phyloP scores from a whole-genome alignment of 2,888 invertebrate genomes.

The Ferrisia virgata region DNA sequence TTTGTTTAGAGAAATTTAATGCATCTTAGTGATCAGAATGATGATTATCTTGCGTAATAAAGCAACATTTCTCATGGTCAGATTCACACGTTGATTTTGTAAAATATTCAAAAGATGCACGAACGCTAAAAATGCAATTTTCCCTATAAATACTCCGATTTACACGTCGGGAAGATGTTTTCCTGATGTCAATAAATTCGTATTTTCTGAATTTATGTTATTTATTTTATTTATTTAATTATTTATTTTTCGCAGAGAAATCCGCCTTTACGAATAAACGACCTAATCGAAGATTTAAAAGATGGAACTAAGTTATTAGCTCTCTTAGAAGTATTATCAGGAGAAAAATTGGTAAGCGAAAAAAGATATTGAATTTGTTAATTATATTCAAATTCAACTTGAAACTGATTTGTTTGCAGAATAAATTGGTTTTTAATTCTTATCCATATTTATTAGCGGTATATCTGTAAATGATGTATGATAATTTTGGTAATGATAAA shows the following conservation, averaged over 20 bases:
- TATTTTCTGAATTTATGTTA: neutral
- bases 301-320: slow-evolving; percentile 93
- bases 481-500: too few species aligned
- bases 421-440: too few species aligned
- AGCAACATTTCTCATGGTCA: neutral
- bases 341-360: slow-evolving; percentile 80
- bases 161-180: too few species aligned
- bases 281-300: slow-evolving; percentile 91
- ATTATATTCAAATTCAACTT: too few species aligned
- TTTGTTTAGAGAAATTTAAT: neutral
- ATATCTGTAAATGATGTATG: too few species aligned
- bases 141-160: too few species aligned
- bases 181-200: too few species aligned
- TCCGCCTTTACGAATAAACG: slow-evolving; percentile 88
- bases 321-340: slow-evolving; percentile 89
- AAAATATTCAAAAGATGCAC: neutral
- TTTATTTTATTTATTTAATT: neutral
- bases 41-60: neutral
- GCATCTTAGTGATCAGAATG: neutral
- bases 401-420: too few species aligned
- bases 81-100: neutral
- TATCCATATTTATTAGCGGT: too few species aligned
- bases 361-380: too few species aligned
- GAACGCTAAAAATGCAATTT: neutral
- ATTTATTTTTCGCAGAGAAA: slow-evolving; percentile 66